Evolutionary conservation across 1,140 invertebrate genomes (phyloP).

Genomic region (Gryllus bimaculatus): DNA sequence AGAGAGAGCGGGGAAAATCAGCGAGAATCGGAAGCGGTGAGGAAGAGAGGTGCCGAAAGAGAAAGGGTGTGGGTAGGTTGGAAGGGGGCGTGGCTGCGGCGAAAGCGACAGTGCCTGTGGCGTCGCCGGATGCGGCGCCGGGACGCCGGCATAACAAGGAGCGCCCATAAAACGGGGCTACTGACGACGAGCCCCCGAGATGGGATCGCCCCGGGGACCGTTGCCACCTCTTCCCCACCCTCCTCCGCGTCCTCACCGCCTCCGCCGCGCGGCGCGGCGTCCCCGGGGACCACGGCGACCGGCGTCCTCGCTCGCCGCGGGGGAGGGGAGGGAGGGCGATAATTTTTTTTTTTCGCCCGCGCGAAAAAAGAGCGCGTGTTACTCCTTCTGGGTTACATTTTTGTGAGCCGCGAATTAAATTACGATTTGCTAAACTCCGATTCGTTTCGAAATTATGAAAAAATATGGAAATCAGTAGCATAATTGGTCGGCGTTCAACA

Average conservation of each 20-base stretch:
- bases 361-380: too few relatives aligned
- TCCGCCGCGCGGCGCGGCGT: neutral
- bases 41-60: neutral
- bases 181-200: too few relatives aligned
- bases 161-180: neutral
- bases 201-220: too few relatives aligned
- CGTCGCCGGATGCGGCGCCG: neutral
- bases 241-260: neutral
- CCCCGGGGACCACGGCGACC: neutral
- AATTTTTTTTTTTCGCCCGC: neutral
- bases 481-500: neutral
- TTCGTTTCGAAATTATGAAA: neutral
- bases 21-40: neutral
- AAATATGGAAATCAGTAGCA: neutral
- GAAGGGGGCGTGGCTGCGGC: neutral
- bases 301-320: too few relatives aligned
- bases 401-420: neutral
- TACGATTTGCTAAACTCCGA: neutral
- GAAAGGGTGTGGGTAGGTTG: neutral
- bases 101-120: neutral
- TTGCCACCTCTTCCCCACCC: neutral
- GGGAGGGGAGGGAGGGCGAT: neutral
- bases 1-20: neutral
- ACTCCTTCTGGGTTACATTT: too few relatives aligned
- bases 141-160: neutral